Evolutionary conservation across 2,888 invertebrate genomes (phyloP).

Genomic region (Branchipolynoe longqiensis): DNA sequence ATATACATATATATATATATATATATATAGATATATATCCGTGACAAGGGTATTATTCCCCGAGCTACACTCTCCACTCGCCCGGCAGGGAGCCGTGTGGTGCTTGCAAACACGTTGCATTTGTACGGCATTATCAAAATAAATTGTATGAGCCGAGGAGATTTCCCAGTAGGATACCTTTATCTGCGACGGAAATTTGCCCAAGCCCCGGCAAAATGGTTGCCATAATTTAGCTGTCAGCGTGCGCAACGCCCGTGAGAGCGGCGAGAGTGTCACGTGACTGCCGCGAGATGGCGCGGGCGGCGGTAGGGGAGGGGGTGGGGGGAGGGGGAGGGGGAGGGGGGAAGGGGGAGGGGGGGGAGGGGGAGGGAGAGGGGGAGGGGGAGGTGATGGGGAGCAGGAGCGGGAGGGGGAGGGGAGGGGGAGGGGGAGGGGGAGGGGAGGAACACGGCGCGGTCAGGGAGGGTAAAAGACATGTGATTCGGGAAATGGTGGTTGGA

Average conservation of each 20-base stretch:
- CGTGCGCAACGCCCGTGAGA: not conserved
- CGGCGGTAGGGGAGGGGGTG: not conserved
- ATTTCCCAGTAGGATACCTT: conserved; percentile 52
- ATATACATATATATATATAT: not conserved
- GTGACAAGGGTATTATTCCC: not conserved
- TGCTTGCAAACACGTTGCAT: conserved; percentile 50
- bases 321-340: not conserved
- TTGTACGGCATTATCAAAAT: conserved; percentile 58
- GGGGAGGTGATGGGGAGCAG: not conserved
- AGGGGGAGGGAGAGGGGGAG: not conserved
- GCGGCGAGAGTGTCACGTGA: conserved; percentile 26
- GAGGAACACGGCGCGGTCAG: too few relatives aligned
- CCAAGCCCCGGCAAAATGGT: conserved; percentile 53
- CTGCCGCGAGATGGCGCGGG: not conserved
- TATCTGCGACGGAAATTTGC: conserved; percentile 57
- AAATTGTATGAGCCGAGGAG: conserved; percentile 55
- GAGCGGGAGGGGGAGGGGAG: not conserved
- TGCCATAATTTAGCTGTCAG: conserved; percentile 58
- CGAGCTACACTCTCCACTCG: conserved; percentile 25
- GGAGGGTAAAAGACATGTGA: too few relatives aligned
- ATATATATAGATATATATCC: not conserved
- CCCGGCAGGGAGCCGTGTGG: conserved; percentile 38
- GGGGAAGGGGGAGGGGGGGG: not conserved
- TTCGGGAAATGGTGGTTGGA: too few relatives aligned
- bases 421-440: not conserved